Evolutionary conservation across 2,888 invertebrate genomes (phyloP).

Genomic region (Nysson spinosus): DNA sequence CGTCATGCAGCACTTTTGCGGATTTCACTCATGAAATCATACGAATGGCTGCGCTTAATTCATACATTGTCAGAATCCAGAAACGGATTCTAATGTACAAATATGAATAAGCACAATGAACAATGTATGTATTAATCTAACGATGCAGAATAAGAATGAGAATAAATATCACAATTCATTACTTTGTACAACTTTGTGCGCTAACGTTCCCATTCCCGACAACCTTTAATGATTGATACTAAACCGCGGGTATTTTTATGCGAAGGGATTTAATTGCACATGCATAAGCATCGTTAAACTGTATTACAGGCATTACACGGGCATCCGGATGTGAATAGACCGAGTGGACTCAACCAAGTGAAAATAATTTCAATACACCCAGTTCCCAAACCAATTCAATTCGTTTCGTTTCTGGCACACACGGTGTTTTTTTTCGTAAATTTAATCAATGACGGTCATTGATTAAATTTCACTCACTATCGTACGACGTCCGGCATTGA

Average conservation of each 20-base stretch:
- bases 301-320: background rate
- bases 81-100: too few species aligned
- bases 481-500: conserved; percentile 37
- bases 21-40: background rate
- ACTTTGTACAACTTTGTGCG: background rate
- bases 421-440: conserved; percentile 2
- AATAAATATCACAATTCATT: conserved; percentile 1
- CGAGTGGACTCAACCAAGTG: background rate
- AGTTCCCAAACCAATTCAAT: too few species aligned
- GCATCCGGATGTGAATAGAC: background rate
- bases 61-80: too few species aligned
- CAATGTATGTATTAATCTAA: too few species aligned
- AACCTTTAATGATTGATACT: conserved; percentile 30
- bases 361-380: too few species aligned
- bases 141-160: too few species aligned
- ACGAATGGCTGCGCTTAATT: background rate
- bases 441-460: conserved; percentile 19
- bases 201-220: background rate
- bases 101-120: too few species aligned
- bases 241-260: conserved; percentile 27
- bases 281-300: conserved; percentile 8
- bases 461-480: conserved; percentile 42
- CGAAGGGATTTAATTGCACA: conserved; percentile 27
- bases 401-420: background rate
- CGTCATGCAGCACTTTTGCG: conserved; percentile 8